phyloP scores from a whole-genome alignment of 2,797 vertebrate genomes.

The Botia kubotai region DNA sequence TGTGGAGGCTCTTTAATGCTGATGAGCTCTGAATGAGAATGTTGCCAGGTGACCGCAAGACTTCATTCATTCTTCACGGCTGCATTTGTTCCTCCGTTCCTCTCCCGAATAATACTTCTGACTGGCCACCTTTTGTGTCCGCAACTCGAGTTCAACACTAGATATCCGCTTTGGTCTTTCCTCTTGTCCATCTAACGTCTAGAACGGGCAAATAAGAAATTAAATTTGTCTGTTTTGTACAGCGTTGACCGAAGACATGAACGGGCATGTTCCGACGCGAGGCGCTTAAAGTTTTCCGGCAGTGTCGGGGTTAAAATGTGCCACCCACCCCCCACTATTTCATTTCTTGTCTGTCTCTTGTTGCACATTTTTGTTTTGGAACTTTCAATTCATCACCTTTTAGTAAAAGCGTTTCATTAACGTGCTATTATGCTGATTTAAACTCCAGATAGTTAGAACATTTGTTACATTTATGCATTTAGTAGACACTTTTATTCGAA shows the following conservation, averaged over 20 bases:
- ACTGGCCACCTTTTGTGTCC: not conserved
- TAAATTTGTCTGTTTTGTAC: not conserved
- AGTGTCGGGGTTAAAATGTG: constrained; percentile 46
- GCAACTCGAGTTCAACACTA: not conserved
- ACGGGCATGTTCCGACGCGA: constrained; percentile 50
- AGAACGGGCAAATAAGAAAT: constrained; percentile 10
- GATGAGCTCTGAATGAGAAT: constrained; percentile 6
- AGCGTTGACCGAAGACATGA: constrained; percentile 54
- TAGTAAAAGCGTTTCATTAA: not conserved
- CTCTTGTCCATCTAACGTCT: not conserved
- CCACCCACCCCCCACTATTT: not conserved
- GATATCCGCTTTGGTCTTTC: not conserved
- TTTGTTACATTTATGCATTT: too few relatives aligned
- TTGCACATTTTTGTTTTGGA: not conserved
- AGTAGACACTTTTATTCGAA: too few relatives aligned
- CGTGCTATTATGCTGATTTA: not conserved
- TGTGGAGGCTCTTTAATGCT: constrained; percentile 1
- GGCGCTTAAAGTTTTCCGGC: constrained; percentile 24
- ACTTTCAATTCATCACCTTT: not conserved
- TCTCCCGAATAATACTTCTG: not conserved
- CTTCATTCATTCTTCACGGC: constrained; percentile 24
- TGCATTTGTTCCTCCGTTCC: not conserved
- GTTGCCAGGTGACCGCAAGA: constrained; percentile 7
- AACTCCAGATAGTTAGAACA: not conserved
- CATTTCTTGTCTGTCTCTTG: not conserved